A percentile compares a stretch with the other conserved stretches of the same genome.
Conservation (phyloP, 1,140 invertebrate genomes). For the Nasonia vitripennis region DNA sequence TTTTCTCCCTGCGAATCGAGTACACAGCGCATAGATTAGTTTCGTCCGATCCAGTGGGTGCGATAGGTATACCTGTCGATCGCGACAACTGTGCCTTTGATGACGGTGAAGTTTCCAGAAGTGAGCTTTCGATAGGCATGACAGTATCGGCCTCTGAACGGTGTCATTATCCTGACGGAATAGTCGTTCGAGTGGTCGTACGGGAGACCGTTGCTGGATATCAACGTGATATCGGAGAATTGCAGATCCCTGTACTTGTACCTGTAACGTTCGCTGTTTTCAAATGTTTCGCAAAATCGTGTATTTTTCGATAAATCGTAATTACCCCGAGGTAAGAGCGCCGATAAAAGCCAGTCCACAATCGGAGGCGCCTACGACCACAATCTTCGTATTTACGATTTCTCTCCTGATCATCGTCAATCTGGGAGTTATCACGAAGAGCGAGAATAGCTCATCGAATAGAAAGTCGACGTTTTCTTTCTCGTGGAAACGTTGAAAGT, state of each 20-base stretch:
- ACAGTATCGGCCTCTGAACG: slow-evolving; percentile 73
- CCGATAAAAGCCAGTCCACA: slow-evolving; percentile 83
- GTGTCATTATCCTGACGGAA: slow-evolving; percentile 72
- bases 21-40: no score
- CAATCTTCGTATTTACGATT: slow-evolving; percentile 79
- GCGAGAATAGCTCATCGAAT: slow-evolving; percentile 63
- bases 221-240: slow-evolving; percentile 79
- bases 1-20: slow-evolving; percentile 60
- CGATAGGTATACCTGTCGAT: slow-evolving; percentile 75
- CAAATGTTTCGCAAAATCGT: background rate
- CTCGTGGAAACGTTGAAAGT: slow-evolving; percentile 51
- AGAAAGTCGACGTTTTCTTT: slow-evolving; percentile 11
- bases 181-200: slow-evolving; percentile 70
- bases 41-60: background rate
- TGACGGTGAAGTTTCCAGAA: slow-evolving; percentile 75
- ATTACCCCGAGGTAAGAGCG: slow-evolving; percentile 78
- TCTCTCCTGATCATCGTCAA: slow-evolving; percentile 70
- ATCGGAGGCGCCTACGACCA: slow-evolving; percentile 84
- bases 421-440: slow-evolving; percentile 72
- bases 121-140: slow-evolving; percentile 74
- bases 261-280: background rate
- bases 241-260: slow-evolving; percentile 52
- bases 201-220: slow-evolving; percentile 81
- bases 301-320: background rate
- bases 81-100: slow-evolving; percentile 73